Evolutionary conservation across 2,113 vertebrate species (phyloP), one percentile per base, ranked within the genome.

Genomic region (Cryptotis parvus): DNA sequence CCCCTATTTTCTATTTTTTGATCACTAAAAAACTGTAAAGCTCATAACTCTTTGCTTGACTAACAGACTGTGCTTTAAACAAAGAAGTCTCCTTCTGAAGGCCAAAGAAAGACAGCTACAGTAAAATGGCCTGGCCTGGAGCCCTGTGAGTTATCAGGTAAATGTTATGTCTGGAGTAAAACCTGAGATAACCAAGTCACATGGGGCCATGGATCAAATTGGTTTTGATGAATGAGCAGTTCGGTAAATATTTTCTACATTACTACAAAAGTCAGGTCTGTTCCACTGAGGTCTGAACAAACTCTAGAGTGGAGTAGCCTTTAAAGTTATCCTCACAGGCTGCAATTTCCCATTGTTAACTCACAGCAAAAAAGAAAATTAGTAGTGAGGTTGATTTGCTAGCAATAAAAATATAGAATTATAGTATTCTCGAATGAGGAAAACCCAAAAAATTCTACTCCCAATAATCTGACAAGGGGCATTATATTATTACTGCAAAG

Each of bases 181-280:
- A 72, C 72, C 75, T 4, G 5, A 96, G 96, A 97, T 96, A 97
- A 97, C 86, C 76, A 66, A 74, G 77, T 68, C 94, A 96, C 91
- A 39, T 43, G 84, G 94, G 96, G 89, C 92, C 94, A 95, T 95
- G 93, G 83, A 92, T 90, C 92, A 93, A 94, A 95, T 94, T 96
- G 92, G 96, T 95, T 97, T 96, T 98, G 95, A 97, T 96, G 95
- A 97, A 97, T 92, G 96, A 95, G 89, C 92, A 96, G 95, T 94
- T 96, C 86, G 66, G 63, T 86, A 94, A 97, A 93, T 86, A 89
- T 73, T 97, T 89, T 94, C 95, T 92, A 90, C 29, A 45, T 94
- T 83, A 84, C 76, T 88, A 55, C 68, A 14, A n/a, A 74, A 85
- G 52, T 83, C 33, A 3, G 58, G 85, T 91, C 95, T 95, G 86